Percentiles rank a stretch among this genome's conserved stretches.
phyloP scores from a whole-genome alignment of 2,113 vertebrate genomes.

The Oreochromis spilurus region DNA sequence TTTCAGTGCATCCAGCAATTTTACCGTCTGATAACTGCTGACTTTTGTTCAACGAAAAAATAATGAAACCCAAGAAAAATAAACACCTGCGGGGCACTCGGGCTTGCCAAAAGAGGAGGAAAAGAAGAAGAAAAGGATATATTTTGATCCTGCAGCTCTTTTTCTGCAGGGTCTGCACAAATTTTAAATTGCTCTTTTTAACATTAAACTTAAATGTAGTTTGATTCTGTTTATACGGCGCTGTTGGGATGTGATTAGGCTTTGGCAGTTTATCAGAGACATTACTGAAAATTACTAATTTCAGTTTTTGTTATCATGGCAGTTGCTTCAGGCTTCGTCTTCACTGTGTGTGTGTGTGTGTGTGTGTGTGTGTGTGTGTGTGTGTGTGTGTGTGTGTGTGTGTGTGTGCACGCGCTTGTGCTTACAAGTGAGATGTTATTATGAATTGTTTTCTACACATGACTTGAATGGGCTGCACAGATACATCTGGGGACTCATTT shows the following conservation, averaged over 20 bases:
- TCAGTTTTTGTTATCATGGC: neutral
- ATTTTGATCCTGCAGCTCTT: neutral
- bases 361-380: neutral
- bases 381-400: neutral
- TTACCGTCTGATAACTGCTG: neutral
- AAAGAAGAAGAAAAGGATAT: neutral
- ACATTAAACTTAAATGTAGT: neutral
- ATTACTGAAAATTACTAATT: neutral
- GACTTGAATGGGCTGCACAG: neutral
- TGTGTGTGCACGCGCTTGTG: rapidly evolving
- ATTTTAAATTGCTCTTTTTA: neutral
- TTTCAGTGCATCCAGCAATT: neutral
- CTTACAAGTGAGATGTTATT: neutral
- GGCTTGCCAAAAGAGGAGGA: neutral
- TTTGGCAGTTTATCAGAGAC: neutral
- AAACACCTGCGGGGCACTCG: neutral
- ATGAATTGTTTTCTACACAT: neutral
- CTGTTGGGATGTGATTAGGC: neutral
- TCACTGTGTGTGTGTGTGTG: neutral
- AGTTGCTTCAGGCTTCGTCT: neutral
- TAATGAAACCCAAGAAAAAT: neutral
- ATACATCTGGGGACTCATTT: neutral
- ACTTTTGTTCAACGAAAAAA: neutral
- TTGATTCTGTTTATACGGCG: neutral
- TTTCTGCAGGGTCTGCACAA: neutral